These are phyloP conservation scores for Tetraodon nigroviridis DNA, from an alignment of 2,113 vertebrate genomes.

Conservation along the genomic window DNA sequence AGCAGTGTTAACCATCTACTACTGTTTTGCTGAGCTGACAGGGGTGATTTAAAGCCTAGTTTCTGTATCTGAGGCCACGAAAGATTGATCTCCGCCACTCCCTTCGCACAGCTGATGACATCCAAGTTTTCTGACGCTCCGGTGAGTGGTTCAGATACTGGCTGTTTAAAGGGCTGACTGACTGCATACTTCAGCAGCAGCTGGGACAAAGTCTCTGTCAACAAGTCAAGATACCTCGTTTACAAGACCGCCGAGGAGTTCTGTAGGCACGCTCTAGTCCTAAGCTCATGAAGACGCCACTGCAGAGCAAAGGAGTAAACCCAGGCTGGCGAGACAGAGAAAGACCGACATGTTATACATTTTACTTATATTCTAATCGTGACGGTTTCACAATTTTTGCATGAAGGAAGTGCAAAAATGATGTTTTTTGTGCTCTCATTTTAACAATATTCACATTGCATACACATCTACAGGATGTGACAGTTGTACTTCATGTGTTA, in stretches of 20 bases:
- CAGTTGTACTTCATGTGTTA: too few species aligned
- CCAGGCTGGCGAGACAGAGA: too few species aligned
- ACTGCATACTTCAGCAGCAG: conserved; percentile 24
- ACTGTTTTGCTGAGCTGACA: conserved; percentile 7
- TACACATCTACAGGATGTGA: too few species aligned
- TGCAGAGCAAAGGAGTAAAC: too few species aligned
- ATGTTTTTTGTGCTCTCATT: too few species aligned
- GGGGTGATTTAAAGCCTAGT: conserved; percentile 25
- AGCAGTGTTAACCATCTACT: conserved; percentile 22
- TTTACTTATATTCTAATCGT: too few species aligned
- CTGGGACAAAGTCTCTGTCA: conserved; percentile 13
- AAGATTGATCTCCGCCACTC: conserved; percentile 52
- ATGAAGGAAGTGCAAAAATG: too few species aligned
- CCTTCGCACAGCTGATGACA: conserved; percentile 23
- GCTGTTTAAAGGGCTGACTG: conserved; percentile 33
- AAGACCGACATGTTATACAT: too few species aligned
- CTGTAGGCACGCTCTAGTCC: neutral
- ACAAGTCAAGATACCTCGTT: conserved; percentile 13
- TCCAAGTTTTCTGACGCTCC: conserved; percentile 19
- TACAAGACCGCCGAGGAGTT: neutral
- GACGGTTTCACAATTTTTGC: too few species aligned
- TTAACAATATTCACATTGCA: too few species aligned
- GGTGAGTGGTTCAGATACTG: conserved; percentile 28
- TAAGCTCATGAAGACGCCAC: too few species aligned
- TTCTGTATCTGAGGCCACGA: conserved; percentile 33